phyloP scores from a whole-genome alignment of 2,113 vertebrate species.

The Terrapene triunguis region DNA sequence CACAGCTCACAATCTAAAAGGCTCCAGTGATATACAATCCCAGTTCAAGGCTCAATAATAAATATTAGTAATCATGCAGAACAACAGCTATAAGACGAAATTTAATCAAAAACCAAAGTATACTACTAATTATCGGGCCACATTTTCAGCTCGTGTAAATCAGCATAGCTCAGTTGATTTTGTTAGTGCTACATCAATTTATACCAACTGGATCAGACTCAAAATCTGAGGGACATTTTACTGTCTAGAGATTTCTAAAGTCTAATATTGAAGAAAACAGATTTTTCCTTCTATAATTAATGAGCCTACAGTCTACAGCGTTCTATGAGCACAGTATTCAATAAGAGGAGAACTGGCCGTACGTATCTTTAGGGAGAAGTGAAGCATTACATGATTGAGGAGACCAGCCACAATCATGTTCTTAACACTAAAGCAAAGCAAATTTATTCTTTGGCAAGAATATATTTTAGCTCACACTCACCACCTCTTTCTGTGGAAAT shows the following conservation, averaged over 20 bases:
- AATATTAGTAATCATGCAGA: not conserved
- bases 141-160: not conserved
- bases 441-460: not conserved
- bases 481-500: constrained; percentile 77
- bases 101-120: not conserved
- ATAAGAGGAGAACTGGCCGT: not conserved
- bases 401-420: constrained; percentile 50
- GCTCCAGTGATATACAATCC: not conserved
- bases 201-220: not conserved
- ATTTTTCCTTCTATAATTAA: not conserved
- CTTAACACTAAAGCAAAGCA: constrained; percentile 49
- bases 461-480: constrained; percentile 75
- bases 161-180: constrained; percentile 34
- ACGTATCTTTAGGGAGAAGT: not conserved
- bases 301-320: constrained; percentile 12
- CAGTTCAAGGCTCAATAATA: not conserved
- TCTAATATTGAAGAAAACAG: constrained; percentile 24
- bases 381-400: constrained; percentile 30
- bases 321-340: not conserved
- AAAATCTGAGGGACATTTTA: not conserved
- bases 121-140: not conserved
- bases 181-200: constrained; percentile 17
- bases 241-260: constrained; percentile 53
- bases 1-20: not conserved
- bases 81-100: not conserved